Evolutionary conservation across 2,797 vertebrate species (phyloP), one percentile per base, ranked within the genome.

Genomic region (Acanthornis magna): DNA sequence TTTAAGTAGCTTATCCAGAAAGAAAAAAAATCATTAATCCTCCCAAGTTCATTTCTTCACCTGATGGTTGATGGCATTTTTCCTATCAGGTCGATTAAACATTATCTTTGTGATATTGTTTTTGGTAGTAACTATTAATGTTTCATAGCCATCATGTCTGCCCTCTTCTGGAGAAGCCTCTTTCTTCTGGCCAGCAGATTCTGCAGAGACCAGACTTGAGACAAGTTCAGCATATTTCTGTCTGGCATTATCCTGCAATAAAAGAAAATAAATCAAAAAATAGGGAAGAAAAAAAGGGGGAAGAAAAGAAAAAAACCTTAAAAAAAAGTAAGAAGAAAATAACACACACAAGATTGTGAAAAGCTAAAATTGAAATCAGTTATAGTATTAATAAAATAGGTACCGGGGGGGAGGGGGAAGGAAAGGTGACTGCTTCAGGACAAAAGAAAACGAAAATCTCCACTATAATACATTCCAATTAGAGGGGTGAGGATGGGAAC

Each of bases 51-150:
- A 42, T 51, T 25, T 54, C 3, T 27, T 90, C 93, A 99, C 99
- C 98, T 98, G 94, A 0, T 58, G 70, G 9, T 93, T 99, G 96
- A 99, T 98, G 89, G 99, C 99, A 79, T 99, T 99, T 71, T 99
- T 99, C 93, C 96, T 98, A 30, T 97, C 47, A 2, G 99, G 99
- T n/a, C 99, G 98, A 97, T 99, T 99, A 70, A 99, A 95, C 55
- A 68, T 96, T 94, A 99, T 99, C 84, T 98, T 99, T 32, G 99
- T 99, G 97, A 99, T 99, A 90, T 97, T 94, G 23, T 98, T 98
- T 91, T 98, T 97, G 2, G 97, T 98, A 54, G 97, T 98, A 73
- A 99, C 98, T 87, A 98, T 5, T 20, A 99, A 63, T 1, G 97
- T 98, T 67, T 98, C 89, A 79, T 98, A 99, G 14, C 71, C 82